Conservation (phyloP, 1,140 invertebrate species). For the Drosophila cardini region DNA sequence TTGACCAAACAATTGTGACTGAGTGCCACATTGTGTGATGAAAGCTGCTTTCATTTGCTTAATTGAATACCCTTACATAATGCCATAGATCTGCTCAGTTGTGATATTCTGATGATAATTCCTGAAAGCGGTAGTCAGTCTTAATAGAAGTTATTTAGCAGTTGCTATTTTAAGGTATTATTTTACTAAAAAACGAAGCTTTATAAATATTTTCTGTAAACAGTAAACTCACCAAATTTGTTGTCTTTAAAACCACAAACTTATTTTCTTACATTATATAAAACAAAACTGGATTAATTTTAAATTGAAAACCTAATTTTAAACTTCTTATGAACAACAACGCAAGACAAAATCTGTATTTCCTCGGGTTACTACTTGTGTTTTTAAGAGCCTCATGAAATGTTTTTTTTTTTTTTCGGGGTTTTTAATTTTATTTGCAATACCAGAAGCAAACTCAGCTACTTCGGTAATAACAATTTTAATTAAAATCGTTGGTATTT, state of each 20-base stretch:
- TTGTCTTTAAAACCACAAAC: no score
- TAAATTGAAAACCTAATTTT: no score
- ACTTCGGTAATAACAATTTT: conserved; percentile 25
- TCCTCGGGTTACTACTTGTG: background rate
- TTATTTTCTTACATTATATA: no score
- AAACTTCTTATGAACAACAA: no score
- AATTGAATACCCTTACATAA: conserved; percentile 50
- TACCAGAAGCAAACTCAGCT: conserved; percentile 9
- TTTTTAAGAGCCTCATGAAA: conserved; percentile 12
- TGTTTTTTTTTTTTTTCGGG: background rate
- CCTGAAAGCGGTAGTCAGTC: no score
- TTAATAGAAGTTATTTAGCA: no score
- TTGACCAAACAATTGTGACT: conserved; percentile 55
- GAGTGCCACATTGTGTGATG: conserved; percentile 44
- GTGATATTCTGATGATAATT: no score
- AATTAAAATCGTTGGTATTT: conserved; percentile 32
- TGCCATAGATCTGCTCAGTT: conserved; percentile 4
- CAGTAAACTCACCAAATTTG: no score
- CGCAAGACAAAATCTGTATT: background rate
- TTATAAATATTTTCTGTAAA: no score
- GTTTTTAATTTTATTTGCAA: conserved; percentile 8
- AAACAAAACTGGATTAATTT: no score
- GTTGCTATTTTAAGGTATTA: no score
- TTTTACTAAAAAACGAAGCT: no score
- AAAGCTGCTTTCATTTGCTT: conserved; percentile 43